These are phyloP conservation scores for Microplitis deprimator DNA, from an alignment of 2,888 invertebrate genomes.

Conservation along the genomic window DNA sequence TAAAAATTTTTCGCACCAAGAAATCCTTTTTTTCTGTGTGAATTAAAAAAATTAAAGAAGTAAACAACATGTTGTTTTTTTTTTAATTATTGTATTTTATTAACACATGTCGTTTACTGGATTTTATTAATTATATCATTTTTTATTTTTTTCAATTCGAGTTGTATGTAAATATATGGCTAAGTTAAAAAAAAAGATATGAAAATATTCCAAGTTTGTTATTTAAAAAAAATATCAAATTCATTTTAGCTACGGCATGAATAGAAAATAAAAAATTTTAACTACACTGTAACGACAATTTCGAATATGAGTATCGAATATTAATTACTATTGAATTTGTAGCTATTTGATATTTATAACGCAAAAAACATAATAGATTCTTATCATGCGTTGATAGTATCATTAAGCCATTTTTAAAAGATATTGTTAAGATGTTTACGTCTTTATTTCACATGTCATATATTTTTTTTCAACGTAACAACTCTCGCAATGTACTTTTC, in stretches of 20 bases:
- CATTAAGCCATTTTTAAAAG: background rate
- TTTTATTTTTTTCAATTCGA: too few relatives aligned
- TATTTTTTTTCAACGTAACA: background rate
- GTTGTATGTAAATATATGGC: too few relatives aligned
- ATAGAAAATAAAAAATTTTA: constrained; percentile 7
- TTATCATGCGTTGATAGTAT: constrained; percentile 39
- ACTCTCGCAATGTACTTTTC: constrained; percentile 8
- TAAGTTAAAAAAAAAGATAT: too few relatives aligned
- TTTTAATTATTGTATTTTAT: too few relatives aligned
- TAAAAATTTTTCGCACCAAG: too few relatives aligned
- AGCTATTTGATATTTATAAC: constrained; percentile 46
- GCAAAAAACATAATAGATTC: constrained; percentile 58
- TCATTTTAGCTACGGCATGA: background rate
- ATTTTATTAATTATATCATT: too few relatives aligned
- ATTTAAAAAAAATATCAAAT: background rate
- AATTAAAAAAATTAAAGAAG: too few relatives aligned
- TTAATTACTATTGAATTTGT: constrained; percentile 48
- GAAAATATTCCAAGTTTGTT: too few relatives aligned
- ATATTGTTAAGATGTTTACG: background rate
- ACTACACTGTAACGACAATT: constrained; percentile 30
- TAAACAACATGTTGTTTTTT: too few relatives aligned
- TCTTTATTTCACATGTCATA: background rate
- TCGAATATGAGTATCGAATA: constrained; percentile 53
- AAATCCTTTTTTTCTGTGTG: too few relatives aligned
- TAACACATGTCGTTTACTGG: too few relatives aligned